A percentile compares a stretch with the other conserved stretches of the same genome.
These are phyloP conservation scores for Paramormyrops kingsleyae DNA, from an alignment of 2,113 vertebrate genomes.

Conservation along the genomic window DNA sequence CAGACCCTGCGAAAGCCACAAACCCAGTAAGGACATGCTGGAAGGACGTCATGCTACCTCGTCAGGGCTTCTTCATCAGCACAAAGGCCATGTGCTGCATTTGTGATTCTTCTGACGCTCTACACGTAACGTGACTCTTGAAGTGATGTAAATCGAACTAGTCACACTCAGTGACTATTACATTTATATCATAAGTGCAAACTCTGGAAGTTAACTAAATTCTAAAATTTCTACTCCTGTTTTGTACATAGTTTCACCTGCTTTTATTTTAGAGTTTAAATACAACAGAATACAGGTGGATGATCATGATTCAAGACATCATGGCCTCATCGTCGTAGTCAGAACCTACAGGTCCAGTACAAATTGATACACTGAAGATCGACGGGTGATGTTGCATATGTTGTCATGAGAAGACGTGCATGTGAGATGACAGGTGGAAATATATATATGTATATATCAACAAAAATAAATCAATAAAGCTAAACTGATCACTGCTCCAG, in stretches of 20 bases:
- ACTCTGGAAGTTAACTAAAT: not conserved
- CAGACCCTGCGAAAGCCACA: constrained; percentile 56
- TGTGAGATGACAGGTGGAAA: not conserved
- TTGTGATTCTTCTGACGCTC: not conserved
- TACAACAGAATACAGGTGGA: not conserved
- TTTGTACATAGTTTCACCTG: not conserved
- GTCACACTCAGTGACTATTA: not conserved
- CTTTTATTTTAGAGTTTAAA: not conserved
- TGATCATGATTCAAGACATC: not conserved
- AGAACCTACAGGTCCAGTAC: not conserved
- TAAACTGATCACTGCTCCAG: not conserved
- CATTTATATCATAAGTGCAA: not conserved
- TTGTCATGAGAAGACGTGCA: not conserved
- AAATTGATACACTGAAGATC: not conserved
- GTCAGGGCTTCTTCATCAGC: too few species aligned
- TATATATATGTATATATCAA: not conserved
- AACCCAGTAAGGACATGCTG: not conserved
- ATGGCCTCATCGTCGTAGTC: not conserved
- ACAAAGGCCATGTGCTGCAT: not conserved
- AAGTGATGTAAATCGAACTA: not conserved
- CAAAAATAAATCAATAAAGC: not conserved
- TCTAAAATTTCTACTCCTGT: not conserved
- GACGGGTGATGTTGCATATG: not conserved
- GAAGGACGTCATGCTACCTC: not conserved
- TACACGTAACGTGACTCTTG: not conserved